Evolutionary conservation across 2,888 invertebrate genomes (phyloP).

Genomic region (Noctua comes): DNA sequence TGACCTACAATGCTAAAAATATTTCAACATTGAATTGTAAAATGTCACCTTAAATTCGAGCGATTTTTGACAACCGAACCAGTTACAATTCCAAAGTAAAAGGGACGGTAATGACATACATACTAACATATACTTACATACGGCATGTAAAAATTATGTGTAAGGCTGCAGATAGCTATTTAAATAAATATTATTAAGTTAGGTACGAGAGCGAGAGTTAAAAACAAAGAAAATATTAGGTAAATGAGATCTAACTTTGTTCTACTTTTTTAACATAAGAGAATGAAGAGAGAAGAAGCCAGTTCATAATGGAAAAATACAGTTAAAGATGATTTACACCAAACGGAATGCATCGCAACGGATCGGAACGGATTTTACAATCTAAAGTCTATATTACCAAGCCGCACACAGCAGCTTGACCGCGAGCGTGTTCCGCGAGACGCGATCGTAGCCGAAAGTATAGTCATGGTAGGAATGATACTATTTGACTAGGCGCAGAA

Average conservation of each 20-base stretch:
- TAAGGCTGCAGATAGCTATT: constrained; percentile 8
- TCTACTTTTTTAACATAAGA: too few relatives aligned
- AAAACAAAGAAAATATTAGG: background rate
- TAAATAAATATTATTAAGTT: background rate
- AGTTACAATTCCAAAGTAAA: constrained; percentile 53
- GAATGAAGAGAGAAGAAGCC: too few relatives aligned
- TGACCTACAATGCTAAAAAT: constrained; percentile 35
- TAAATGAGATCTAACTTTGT: background rate
- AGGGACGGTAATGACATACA: constrained; percentile 62
- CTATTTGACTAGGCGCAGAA: too few relatives aligned
- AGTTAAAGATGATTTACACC: too few relatives aligned
- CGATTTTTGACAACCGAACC: constrained; percentile 43
- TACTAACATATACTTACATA: constrained; percentile 7
- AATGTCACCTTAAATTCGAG: constrained; percentile 39
- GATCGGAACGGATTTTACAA: too few relatives aligned
- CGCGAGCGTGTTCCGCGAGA: too few relatives aligned
- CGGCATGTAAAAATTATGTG: constrained; percentile 1
- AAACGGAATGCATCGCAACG: too few relatives aligned
- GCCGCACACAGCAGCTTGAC: too few relatives aligned
- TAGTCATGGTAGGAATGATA: too few relatives aligned
- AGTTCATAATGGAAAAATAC: too few relatives aligned
- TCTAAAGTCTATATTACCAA: too few relatives aligned
- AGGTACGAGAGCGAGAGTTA: background rate
- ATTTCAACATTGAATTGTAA: constrained; percentile 37
- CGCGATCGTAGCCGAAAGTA: too few relatives aligned